A percentile compares a stretch with the other conserved stretches of the same genome.
phyloP scores from a whole-genome alignment of 2,888 invertebrate genomes.

The Cantharis nigra region DNA sequence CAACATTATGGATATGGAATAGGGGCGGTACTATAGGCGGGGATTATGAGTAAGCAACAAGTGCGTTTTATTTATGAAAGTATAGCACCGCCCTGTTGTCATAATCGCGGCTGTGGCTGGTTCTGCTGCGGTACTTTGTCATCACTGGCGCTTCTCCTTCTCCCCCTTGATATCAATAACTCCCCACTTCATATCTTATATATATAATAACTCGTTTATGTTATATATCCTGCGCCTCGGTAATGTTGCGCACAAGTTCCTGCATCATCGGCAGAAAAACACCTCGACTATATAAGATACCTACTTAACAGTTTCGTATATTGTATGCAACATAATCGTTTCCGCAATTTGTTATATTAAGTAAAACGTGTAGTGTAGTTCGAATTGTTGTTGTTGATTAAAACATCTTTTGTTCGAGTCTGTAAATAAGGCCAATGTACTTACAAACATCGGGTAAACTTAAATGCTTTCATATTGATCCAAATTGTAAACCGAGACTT shows the following conservation, averaged over 20 bases:
- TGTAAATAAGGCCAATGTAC: neutral
- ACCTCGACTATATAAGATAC: neutral
- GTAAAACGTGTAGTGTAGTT: neutral
- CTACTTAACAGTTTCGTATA: neutral
- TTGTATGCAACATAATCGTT: neutral
- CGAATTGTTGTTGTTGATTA: neutral
- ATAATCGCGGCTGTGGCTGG: slow-evolving; percentile 71
- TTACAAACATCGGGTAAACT: neutral
- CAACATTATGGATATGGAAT: slow-evolving; percentile 53
- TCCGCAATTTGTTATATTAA: neutral
- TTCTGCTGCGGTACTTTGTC: slow-evolving; percentile 56
- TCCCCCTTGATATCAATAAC: slow-evolving; percentile 40
- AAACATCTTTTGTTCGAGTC: neutral
- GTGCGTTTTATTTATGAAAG: slow-evolving; percentile 74
- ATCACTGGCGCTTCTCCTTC: slow-evolving; percentile 54
- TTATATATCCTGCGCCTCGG: slow-evolving; percentile 30
- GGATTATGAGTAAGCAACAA: slow-evolving; percentile 65
- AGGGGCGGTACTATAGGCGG: slow-evolving; percentile 60
- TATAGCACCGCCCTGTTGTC: slow-evolving; percentile 70
- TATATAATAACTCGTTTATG: slow-evolving; percentile 58
- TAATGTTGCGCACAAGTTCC: slow-evolving; percentile 12
- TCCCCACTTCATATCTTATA: slow-evolving; percentile 54
- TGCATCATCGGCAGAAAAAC: neutral
- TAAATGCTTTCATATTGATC: neutral
- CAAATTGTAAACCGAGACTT: neutral